These are phyloP conservation scores for Automeris io DNA, from an alignment of 2,888 invertebrate species.

Conservation along the genomic window DNA sequence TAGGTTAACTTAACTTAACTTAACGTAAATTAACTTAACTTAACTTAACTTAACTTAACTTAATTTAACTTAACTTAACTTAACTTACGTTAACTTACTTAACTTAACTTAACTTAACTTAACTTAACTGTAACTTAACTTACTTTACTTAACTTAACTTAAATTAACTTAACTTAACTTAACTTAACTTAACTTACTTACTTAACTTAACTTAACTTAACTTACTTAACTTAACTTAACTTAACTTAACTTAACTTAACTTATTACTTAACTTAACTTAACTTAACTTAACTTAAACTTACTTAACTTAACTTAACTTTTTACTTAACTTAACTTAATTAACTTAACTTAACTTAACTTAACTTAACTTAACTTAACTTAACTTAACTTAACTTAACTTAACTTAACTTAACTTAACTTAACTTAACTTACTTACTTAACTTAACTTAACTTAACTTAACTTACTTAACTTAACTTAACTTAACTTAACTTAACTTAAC, in stretches of 20 bases:
- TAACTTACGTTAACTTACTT: slow-evolving; percentile 17
- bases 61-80: slow-evolving; percentile 18
- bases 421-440: too few relatives aligned
- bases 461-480: too few relatives aligned
- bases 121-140: too few relatives aligned
- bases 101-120: slow-evolving; percentile 19
- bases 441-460: too few relatives aligned
- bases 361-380: too few relatives aligned
- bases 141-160: slow-evolving; percentile 21
- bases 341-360: too few relatives aligned
- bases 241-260: slow-evolving; percentile 21
- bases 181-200: slow-evolving; percentile 17
- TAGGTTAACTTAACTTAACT: slow-evolving; percentile 16
- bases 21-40: slow-evolving; percentile 15
- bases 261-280: slow-evolving; percentile 24
- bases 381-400: too few relatives aligned
- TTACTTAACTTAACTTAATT: too few relatives aligned
- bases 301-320: slow-evolving; percentile 21
- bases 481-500: too few relatives aligned
- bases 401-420: too few relatives aligned
- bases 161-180: slow-evolving; percentile 20
- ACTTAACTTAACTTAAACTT: slow-evolving; percentile 20
- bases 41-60: slow-evolving; percentile 17
- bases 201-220: slow-evolving; percentile 22
- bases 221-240: slow-evolving; percentile 21